Percentiles rank a stretch among this genome's conserved stretches.
Conservation (phyloP, 2,113 vertebrate species). For the Myanophis thanlyinensis region DNA sequence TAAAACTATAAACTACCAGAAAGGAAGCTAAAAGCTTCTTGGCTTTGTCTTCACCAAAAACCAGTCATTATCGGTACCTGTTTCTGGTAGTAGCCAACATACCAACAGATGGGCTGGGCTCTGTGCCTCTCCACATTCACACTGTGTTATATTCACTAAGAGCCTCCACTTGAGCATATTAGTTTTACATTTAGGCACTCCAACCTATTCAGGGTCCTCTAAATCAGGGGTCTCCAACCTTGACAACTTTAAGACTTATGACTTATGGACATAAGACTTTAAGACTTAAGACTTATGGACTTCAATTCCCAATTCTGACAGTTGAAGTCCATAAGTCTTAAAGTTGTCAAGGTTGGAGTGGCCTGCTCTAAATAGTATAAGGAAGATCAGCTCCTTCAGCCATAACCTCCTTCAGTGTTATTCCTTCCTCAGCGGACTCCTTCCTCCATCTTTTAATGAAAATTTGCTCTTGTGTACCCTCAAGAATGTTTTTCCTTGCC, state of each 20-base stretch:
- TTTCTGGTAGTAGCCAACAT: neutral
- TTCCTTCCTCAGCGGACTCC: neutral
- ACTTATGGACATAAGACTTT: no score
- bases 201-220: neutral
- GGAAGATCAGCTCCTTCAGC: neutral
- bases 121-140: neutral
- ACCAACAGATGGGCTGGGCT: neutral
- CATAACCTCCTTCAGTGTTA: neutral
- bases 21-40: neutral
- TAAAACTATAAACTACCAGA: neutral
- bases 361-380: neutral
- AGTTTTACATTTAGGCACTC: neutral
- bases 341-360: no score
- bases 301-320: no score
- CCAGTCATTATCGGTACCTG: neutral
- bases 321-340: no score
- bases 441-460: neutral
- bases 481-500: neutral
- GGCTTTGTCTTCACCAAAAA: neutral
- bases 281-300: no score
- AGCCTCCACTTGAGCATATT: neutral
- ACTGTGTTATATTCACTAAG: neutral
- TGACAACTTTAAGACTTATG: no score
- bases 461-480: neutral
- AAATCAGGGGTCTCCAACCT: no score